These are phyloP conservation scores for Eupithecia subumbrata DNA, from an alignment of 2,888 invertebrate species.

Conservation along the genomic window DNA sequence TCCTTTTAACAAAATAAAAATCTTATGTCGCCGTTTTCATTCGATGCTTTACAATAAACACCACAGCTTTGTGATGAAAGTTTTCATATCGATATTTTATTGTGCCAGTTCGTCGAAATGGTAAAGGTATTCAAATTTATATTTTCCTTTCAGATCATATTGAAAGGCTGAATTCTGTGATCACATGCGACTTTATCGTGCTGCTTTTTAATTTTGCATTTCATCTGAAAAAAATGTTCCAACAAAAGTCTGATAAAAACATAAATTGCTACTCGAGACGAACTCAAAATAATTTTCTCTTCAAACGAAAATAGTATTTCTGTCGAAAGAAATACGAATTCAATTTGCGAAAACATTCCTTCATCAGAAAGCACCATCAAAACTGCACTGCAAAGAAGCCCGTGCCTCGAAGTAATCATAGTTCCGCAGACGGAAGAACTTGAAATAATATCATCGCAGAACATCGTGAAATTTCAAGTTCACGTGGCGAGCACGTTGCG, in stretches of 20 bases:
- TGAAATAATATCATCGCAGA: conserved; percentile 49
- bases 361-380: conserved; percentile 32
- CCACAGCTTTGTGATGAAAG: conserved; percentile 59
- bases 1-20: not conserved
- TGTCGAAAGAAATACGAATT: conserved; percentile 16
- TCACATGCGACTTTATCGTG: not conserved
- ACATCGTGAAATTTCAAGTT: conserved; percentile 54
- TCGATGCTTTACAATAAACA: conserved; percentile 53
- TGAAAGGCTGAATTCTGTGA: not conserved
- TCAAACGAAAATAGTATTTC: conserved; percentile 10
- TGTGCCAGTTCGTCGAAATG: conserved; percentile 49
- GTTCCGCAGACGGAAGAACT: conserved; percentile 43
- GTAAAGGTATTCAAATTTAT: conserved; percentile 45
- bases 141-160: conserved; percentile 20
- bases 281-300: conserved; percentile 8
- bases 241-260: conserved; percentile 1
- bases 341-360: conserved; percentile 26
- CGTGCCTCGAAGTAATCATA: conserved; percentile 42
- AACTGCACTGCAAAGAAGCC: conserved; percentile 29
- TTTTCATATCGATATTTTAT: conserved; percentile 62
- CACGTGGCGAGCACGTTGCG: conserved; percentile 45
- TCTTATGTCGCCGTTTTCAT: conserved; percentile 38
- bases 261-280: not conserved
- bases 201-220: not conserved
- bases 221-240: not conserved